Evolutionary conservation across 1,140 invertebrate genomes (phyloP).

Genomic region (Coenobita brevimanus): DNA sequence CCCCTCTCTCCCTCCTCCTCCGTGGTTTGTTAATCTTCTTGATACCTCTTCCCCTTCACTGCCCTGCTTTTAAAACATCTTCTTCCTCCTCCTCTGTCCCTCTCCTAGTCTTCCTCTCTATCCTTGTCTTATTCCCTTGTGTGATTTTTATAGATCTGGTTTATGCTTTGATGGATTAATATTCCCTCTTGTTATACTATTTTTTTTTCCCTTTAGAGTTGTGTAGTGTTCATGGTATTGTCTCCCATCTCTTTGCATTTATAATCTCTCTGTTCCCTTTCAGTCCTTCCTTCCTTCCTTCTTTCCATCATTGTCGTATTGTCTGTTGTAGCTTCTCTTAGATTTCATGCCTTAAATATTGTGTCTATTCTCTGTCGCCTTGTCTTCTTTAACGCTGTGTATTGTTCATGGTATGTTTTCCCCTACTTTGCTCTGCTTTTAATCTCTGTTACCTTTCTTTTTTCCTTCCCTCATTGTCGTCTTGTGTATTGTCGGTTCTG

Average conservation of each 20-base stretch:
- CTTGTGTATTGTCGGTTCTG: too few relatives aligned
- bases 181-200: not conserved
- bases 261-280: not conserved
- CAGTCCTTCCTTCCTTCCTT: not conserved
- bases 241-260: not conserved
- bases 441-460: not conserved
- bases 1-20: conserved; percentile 1
- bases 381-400: not conserved
- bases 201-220: not conserved
- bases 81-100: not conserved
- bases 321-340: too few relatives aligned
- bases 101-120: not conserved
- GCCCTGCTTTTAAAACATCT: too few relatives aligned
- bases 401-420: not conserved
- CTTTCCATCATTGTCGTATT: not conserved
- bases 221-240: not conserved
- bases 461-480: too few relatives aligned
- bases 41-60: too few relatives aligned
- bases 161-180: not conserved
- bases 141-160: too few relatives aligned
- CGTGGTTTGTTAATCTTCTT: too few relatives aligned
- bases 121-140: too few relatives aligned
- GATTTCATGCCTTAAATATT: too few relatives aligned
- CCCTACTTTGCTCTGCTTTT: not conserved
- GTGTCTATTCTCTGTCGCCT: too few relatives aligned